These are phyloP conservation scores for Crax fasciolata DNA, from an alignment of 2,797 vertebrate genomes.

Conservation along the genomic window DNA sequence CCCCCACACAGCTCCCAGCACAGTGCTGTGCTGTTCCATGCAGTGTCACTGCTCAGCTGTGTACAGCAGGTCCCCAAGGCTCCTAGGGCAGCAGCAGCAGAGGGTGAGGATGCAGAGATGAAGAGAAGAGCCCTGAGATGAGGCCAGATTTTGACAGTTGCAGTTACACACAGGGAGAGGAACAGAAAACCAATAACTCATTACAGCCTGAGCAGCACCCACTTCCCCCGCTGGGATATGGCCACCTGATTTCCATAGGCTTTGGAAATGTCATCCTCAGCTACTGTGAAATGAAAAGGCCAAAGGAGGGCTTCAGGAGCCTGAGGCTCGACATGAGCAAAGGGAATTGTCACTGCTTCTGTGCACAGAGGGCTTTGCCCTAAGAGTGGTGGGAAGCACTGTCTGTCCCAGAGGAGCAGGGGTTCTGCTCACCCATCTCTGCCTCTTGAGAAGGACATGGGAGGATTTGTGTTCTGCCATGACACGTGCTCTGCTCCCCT, in stretches of 20 bases:
- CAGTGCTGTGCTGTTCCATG: fast-evolving
- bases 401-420: neutral
- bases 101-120: neutral
- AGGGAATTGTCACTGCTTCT: neutral
- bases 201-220: fast-evolving
- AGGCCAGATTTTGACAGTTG: neutral
- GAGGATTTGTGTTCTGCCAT: neutral
- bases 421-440: neutral
- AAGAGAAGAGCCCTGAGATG: neutral
- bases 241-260: neutral
- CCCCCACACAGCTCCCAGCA: neutral
- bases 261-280: constrained; percentile 49
- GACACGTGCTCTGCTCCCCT: neutral
- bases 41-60: neutral
- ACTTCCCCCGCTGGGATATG: neutral
- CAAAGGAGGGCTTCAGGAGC: neutral
- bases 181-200: neutral
- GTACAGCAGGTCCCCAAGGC: neutral
- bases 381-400: neutral
- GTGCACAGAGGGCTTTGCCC: neutral
- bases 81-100: neutral
- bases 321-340: neutral
- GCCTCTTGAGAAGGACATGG: neutral
- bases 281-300: constrained; percentile 47
- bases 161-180: neutral